Evolutionary conservation across 2,797 vertebrate species (phyloP).

Genomic region (Intellagama lesueurii): DNA sequence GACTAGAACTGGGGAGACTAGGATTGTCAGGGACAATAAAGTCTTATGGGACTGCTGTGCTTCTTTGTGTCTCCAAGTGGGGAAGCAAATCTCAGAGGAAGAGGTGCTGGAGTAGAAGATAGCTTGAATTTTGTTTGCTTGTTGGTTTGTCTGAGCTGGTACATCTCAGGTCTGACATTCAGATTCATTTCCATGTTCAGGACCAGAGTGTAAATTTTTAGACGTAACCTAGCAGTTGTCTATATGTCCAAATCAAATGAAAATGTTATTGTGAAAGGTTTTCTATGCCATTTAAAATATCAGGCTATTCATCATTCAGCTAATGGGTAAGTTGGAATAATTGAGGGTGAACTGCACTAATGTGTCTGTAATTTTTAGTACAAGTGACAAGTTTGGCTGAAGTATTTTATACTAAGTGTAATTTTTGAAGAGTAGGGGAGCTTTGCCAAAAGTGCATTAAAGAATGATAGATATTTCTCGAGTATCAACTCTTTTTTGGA

Average conservation of each 20-base stretch:
- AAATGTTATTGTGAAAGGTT: constrained; percentile 52
- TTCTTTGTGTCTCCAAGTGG: too few species aligned
- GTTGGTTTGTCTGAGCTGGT: too few species aligned
- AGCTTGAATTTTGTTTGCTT: too few species aligned
- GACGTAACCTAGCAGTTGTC: background rate
- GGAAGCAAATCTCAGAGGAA: too few species aligned
- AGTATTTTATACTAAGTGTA: constrained; percentile 42
- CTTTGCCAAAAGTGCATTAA: constrained; percentile 54
- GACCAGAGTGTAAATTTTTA: background rate
- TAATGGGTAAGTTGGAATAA: constrained; percentile 62
- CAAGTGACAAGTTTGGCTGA: constrained; percentile 43
- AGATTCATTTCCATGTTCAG: constrained; percentile 6
- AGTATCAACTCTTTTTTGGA: constrained; percentile 24
- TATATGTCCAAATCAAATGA: constrained; percentile 44
- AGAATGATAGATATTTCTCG: constrained; percentile 44
- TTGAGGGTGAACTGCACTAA: constrained; percentile 43
- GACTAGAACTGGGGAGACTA: background rate
- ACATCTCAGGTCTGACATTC: background rate
- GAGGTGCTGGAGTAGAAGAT: too few species aligned
- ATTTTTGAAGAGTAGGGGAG: constrained; percentile 46
- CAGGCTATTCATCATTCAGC: constrained; percentile 55
- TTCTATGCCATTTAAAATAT: constrained; percentile 57
- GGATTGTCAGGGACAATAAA: too few species aligned
- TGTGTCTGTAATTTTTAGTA: constrained; percentile 41
- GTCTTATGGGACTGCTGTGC: too few species aligned